phyloP scores from a whole-genome alignment of 2,797 vertebrate genomes.

The Crocidura indochinensis region DNA sequence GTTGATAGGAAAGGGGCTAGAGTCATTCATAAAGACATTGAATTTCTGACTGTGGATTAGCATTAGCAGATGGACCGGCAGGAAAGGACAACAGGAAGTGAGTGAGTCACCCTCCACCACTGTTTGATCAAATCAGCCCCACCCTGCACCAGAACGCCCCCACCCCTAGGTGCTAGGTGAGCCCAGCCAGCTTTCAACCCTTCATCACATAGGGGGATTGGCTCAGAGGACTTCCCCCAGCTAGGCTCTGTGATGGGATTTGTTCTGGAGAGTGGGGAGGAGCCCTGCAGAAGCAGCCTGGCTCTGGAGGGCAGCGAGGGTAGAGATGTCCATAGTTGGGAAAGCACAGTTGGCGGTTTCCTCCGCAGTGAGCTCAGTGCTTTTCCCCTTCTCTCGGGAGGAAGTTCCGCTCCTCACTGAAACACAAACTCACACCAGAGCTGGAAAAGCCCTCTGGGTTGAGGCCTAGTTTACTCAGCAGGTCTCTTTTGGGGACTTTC shows the following conservation, averaged over 20 bases:
- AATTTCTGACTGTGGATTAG: slow-evolving; percentile 68
- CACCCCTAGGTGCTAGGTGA: neutral
- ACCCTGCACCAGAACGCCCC: neutral
- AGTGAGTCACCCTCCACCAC: slow-evolving; percentile 79
- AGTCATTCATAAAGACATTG: slow-evolving; percentile 48
- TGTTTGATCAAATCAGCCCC: slow-evolving; percentile 42
- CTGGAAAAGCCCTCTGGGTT: slow-evolving; percentile 38
- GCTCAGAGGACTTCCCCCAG: neutral
- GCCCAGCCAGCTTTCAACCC: too few relatives aligned
- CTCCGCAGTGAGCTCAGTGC: slow-evolving; percentile 45
- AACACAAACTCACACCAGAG: slow-evolving; percentile 36
- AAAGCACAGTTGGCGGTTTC: slow-evolving; percentile 80
- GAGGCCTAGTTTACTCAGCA: neutral
- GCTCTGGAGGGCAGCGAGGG: neutral
- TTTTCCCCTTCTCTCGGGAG: slow-evolving; percentile 72
- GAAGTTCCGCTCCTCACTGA: slow-evolving; percentile 82
- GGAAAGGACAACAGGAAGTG: slow-evolving; percentile 73
- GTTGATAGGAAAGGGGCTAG: neutral
- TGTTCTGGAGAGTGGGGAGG: too few relatives aligned
- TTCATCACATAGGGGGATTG: neutral
- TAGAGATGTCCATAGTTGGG: slow-evolving; percentile 68
- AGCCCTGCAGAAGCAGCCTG: too few relatives aligned
- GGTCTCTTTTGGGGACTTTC: slow-evolving; percentile 59
- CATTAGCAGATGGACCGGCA: slow-evolving; percentile 62
- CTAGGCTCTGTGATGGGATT: too few relatives aligned